Evolutionary conservation across 2,797 vertebrate species (phyloP).

Genomic region (Myioborus miniatus): DNA sequence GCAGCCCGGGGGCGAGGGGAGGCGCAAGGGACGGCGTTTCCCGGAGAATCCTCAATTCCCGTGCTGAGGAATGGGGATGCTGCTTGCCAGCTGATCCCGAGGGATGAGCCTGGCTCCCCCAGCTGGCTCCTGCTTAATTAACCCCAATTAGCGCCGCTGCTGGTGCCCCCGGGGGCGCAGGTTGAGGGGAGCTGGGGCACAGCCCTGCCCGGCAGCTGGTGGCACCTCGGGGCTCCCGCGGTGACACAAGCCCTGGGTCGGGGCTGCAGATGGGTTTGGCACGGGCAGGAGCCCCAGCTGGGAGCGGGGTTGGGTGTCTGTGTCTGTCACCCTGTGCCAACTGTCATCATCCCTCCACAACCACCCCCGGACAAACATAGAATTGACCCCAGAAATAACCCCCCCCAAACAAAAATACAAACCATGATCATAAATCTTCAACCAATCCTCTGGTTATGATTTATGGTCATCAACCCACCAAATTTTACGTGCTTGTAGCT

Average conservation of each 20-base stretch:
- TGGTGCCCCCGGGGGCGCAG: not conserved
- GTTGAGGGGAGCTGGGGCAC: not conserved
- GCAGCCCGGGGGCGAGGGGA: not conserved
- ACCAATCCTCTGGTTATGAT: too few relatives aligned
- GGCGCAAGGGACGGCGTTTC: not conserved
- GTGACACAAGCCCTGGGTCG: rapidly evolving
- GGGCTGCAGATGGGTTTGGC: not conserved
- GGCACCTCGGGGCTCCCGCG: not conserved
- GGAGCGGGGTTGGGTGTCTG: rapidly evolving
- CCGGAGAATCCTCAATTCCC: not conserved
- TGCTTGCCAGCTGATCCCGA: not conserved
- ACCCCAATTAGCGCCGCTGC: not conserved
- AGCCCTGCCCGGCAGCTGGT: not conserved
- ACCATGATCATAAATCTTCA: too few relatives aligned
- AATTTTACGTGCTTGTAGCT: too few relatives aligned
- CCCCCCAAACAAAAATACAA: too few relatives aligned
- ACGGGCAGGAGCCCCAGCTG: rapidly evolving
- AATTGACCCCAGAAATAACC: too few relatives aligned
- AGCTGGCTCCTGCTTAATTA: not conserved
- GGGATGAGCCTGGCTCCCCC: not conserved
- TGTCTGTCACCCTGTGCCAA: rapidly evolving
- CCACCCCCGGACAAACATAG: too few relatives aligned
- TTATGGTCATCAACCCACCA: too few relatives aligned
- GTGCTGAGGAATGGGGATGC: not conserved
- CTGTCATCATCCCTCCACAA: not conserved